A percentile compares a stretch with the other conserved stretches of the same genome.
These are phyloP conservation scores for Coluber constrictor DNA, from an alignment of 2,797 vertebrate species.

Conservation along the genomic window DNA sequence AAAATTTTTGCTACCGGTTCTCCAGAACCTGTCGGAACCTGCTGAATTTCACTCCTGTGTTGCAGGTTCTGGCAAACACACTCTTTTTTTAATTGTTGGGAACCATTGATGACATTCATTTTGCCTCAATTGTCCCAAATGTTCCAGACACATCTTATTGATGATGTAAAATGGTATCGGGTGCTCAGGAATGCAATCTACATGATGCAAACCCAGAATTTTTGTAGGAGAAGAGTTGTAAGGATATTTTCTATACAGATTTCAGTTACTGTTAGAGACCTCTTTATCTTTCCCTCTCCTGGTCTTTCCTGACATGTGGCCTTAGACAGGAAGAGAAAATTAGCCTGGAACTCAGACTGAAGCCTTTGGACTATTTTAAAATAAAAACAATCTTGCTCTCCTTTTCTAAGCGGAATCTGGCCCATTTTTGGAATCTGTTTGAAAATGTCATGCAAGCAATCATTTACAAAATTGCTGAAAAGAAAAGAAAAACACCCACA, in stretches of 20 bases:
- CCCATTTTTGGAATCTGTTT: background rate
- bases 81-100: background rate
- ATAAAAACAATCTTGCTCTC: background rate
- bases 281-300: background rate
- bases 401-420: background rate
- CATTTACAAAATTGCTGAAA: accelerated
- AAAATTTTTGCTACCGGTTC: too few relatives aligned
- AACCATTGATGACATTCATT: background rate
- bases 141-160: background rate
- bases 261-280: background rate
- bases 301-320: background rate
- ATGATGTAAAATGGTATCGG: background rate
- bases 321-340: background rate
- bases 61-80: background rate
- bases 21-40: too few relatives aligned
- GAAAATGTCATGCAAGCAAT: accelerated
- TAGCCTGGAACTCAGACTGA: background rate
- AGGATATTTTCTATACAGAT: background rate
- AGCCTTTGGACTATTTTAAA: background rate
- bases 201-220: background rate
- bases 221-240: background rate
- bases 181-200: background rate
- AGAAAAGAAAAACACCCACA: background rate
- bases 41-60: background rate
- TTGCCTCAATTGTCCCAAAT: background rate